Percentiles rank a stretch among this genome's conserved stretches.
Evolutionary conservation across 2,888 invertebrate species (phyloP).

Genomic region (Parascotia fuliginaria): DNA sequence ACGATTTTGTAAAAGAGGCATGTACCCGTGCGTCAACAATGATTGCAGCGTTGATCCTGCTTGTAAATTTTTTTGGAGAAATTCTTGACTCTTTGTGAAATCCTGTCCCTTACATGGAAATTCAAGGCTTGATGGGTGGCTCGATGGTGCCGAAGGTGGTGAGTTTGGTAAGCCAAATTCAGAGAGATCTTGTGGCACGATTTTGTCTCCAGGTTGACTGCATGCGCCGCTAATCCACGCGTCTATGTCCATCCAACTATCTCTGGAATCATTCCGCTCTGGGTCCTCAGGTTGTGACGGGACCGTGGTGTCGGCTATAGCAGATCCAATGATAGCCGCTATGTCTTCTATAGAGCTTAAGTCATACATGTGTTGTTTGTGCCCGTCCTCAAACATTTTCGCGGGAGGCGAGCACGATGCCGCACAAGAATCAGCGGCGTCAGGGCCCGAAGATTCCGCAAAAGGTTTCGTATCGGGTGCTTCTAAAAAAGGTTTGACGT

Average conservation of each 20-base stretch:
- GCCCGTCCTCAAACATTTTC: conserved; percentile 80
- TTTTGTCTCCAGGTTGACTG: conserved; percentile 89
- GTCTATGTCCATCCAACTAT: conserved; percentile 95
- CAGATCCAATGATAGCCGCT: conserved; percentile 94
- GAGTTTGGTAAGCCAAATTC: conserved; percentile 89
- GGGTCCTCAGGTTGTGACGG: conserved; percentile 91
- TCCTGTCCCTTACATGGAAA: conserved; percentile 78
- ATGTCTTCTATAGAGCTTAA: conserved; percentile 93
- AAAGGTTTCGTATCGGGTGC: conserved; percentile 80
- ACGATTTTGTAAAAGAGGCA: conserved; percentile 92
- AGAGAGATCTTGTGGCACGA: conserved; percentile 87
- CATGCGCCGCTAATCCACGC: conserved; percentile 94
- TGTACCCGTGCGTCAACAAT: conserved; percentile 91
- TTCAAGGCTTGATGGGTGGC: conserved; percentile 82
- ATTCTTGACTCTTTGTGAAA: conserved; percentile 79
- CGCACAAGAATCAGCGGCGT: conserved; percentile 87
- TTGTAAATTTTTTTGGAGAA: conserved; percentile 80
- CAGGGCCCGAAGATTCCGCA: conserved; percentile 80
- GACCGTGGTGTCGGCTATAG: conserved; percentile 95
- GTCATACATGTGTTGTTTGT: conserved; percentile 88
- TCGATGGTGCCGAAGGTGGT: conserved; percentile 84
- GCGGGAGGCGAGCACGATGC: conserved; percentile 82
- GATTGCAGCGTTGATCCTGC: conserved; percentile 91
- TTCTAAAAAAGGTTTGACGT: conserved; percentile 87
- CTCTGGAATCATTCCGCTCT: conserved; percentile 89